Conservation (phyloP, 2,888 invertebrate species). For the Augiades crinisus region DNA sequence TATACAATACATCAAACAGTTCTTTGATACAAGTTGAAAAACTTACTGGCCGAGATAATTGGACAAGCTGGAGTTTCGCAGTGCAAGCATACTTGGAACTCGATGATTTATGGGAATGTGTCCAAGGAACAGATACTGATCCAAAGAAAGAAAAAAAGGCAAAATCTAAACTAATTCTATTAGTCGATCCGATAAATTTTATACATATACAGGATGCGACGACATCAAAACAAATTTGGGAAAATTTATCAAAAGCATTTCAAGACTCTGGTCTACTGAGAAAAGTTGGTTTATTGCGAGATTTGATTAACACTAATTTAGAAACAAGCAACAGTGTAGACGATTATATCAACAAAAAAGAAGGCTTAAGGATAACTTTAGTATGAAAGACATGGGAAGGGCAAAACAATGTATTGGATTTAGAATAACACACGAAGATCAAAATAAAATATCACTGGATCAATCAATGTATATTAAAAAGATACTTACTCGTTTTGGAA, state of each 20-base stretch:
- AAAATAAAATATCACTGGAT: constrained; percentile 18
- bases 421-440: constrained; percentile 16
- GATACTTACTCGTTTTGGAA: constrained; percentile 20
- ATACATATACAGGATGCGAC: not conserved
- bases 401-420: constrained; percentile 26
- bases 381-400: constrained; percentile 27
- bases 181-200: not conserved
- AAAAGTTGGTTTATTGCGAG: constrained; percentile 17
- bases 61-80: constrained; percentile 1
- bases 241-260: constrained; percentile 18
- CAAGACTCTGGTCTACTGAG: constrained; percentile 27
- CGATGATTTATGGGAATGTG: not conserved
- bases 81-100: not conserved
- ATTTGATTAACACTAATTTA: too few relatives aligned
- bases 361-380: constrained; percentile 20
- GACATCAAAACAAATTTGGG: not conserved
- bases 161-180: not conserved
- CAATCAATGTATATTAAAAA: constrained; percentile 27
- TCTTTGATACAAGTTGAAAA: not conserved
- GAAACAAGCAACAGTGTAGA: not conserved
- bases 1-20: too few relatives aligned
- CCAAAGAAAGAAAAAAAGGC: not conserved
- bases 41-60: not conserved
- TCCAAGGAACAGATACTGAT: not conserved
- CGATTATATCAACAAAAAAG: constrained; percentile 24